A percentile compares a stretch with the other conserved stretches of the same genome.
These are phyloP conservation scores for Microcebus tavaratra DNA, from an alignment of 2,113 vertebrate genomes.

Conservation along the genomic window DNA sequence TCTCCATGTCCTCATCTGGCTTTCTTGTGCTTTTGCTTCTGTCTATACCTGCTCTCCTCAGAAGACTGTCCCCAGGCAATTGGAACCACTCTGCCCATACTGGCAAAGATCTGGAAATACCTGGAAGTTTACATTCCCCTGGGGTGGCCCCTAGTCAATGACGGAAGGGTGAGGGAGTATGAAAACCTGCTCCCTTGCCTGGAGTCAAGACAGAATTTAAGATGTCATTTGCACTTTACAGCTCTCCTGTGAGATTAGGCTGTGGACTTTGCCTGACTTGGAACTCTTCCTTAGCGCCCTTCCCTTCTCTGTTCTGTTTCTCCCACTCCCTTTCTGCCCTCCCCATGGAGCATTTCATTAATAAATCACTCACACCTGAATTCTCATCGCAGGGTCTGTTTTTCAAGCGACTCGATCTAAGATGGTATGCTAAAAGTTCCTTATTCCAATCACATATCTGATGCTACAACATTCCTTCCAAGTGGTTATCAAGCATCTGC, in stretches of 20 bases:
- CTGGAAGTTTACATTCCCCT: not conserved
- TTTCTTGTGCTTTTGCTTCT: not conserved
- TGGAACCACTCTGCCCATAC: not conserved
- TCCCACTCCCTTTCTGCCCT: not conserved
- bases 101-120: not conserved
- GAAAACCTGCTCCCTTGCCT: not conserved
- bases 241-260: not conserved
- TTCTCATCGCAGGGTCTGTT: not conserved
- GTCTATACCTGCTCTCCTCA: not conserved
- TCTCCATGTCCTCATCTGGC: not conserved
- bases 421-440: not conserved
- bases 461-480: not conserved
- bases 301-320: not conserved
- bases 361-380: not conserved
- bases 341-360: not conserved
- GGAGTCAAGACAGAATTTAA: not conserved
- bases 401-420: slow-evolving; percentile 15
- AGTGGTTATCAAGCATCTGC: not conserved
- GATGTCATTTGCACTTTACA: not conserved
- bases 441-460: not conserved
- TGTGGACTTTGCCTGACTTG: not conserved
- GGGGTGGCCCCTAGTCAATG: not conserved
- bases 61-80: not conserved
- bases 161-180: not conserved
- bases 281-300: not conserved